These are phyloP conservation scores for Synergus itoensis DNA, from an alignment of 2,888 invertebrate genomes.

Conservation along the genomic window DNA sequence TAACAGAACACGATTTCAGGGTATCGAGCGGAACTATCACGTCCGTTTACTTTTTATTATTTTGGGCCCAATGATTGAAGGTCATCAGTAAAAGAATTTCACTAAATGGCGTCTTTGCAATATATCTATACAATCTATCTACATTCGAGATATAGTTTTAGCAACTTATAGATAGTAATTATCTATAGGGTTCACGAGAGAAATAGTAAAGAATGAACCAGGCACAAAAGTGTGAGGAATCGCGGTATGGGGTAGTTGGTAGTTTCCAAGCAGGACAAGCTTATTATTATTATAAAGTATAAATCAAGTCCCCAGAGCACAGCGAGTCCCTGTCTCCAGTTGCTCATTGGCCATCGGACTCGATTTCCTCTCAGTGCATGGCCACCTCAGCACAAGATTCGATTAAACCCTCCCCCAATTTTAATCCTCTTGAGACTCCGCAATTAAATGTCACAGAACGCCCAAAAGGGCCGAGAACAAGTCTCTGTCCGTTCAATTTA, in stretches of 20 bases:
- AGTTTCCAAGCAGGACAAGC: background rate
- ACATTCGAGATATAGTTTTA: background rate
- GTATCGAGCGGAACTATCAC: slow-evolving; percentile 8
- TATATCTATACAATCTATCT: background rate
- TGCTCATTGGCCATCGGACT: background rate
- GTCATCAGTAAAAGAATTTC: background rate
- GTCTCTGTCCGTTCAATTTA: slow-evolving; percentile 3
- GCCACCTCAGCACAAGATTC: background rate
- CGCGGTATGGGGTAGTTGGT: background rate
- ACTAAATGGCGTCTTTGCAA: background rate
- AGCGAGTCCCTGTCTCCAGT: background rate
- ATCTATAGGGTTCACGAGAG: background rate
- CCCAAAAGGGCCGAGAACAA: background rate
- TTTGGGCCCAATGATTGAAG: background rate
- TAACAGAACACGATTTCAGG: slow-evolving; percentile 28
- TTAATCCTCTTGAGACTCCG: background rate
- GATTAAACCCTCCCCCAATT: background rate
- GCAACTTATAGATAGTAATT: background rate
- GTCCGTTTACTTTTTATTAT: background rate
- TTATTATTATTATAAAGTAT: background rate
- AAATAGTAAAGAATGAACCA: background rate
- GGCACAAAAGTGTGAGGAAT: background rate
- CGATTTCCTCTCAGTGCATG: background rate
- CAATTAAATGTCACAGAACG: slow-evolving; percentile 26
- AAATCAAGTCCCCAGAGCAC: background rate